phyloP scores from a whole-genome alignment of 37 sponge, comb jelly and placozoan genomes.

The Petrosia ficiformis region DNA sequence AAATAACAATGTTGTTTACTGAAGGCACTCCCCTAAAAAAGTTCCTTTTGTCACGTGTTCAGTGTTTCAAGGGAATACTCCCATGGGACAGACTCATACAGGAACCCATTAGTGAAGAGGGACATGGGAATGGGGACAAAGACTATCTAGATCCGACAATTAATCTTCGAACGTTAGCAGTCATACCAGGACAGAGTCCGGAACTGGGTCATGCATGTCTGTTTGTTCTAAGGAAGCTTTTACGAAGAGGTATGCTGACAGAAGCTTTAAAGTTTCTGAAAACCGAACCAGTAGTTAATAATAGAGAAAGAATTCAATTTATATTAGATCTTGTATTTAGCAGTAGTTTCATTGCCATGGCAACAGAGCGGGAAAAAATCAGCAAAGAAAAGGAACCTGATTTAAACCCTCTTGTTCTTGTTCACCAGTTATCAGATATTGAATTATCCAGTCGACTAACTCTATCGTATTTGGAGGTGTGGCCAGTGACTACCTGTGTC shows the following conservation, averaged over 20 bases:
- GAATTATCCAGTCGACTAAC: conserved; percentile 44
- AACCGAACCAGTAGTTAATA: conserved; percentile 28
- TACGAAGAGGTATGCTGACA: conserved; percentile 7
- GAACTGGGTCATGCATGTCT: conserved; percentile 37
- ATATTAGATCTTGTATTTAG: conserved; percentile 16
- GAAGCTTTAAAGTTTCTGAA: conserved; percentile 27
- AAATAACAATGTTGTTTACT: conserved; percentile 23
- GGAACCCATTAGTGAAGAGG: neutral
- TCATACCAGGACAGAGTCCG: conserved; percentile 15
- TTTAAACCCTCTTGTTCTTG: conserved; percentile 17
- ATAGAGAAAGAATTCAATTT: neutral
- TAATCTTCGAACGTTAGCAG: conserved; percentile 18
- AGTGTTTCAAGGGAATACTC: conserved; percentile 15
- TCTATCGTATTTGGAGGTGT: conserved; percentile 39
- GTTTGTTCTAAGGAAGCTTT: conserved; percentile 15
- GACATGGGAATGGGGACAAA: neutral
- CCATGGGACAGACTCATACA: conserved; percentile 15
- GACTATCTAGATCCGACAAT: neutral
- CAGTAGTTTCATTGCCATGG: conserved; percentile 11
- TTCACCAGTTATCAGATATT: conserved; percentile 36
- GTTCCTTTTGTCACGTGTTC: conserved; percentile 24
- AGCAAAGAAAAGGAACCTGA: neutral
- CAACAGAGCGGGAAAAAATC: neutral
- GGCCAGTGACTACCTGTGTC: conserved; percentile 47
- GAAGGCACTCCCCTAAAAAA: conserved; percentile 21